These are phyloP conservation scores for Diaprepes abbreviatus DNA, from an alignment of 2,888 invertebrate species.

Conservation along the genomic window DNA sequence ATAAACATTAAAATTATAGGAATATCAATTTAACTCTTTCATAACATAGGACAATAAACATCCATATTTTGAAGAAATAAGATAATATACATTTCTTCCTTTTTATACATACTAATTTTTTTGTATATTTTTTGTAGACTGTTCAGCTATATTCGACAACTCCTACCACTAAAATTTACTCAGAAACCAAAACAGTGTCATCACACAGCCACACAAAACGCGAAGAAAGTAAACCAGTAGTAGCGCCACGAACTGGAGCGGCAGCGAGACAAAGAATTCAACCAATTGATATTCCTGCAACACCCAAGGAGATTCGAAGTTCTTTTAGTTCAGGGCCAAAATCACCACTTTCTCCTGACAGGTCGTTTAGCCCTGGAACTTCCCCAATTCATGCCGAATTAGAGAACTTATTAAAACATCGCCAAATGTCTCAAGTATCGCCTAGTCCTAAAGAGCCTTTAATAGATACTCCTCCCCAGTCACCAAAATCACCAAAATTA, in stretches of 20 bases:
- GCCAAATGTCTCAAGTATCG: conserved; percentile 51
- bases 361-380: conserved; percentile 48
- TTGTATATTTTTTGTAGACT: conserved; percentile 32
- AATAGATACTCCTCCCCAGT: conserved; percentile 17
- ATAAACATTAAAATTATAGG: too few relatives aligned
- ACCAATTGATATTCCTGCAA: conserved; percentile 70
- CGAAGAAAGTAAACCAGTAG: conserved; percentile 58
- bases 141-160: conserved; percentile 26
- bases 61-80: too few relatives aligned
- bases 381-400: conserved; percentile 63
- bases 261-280: conserved; percentile 72
- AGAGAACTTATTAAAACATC: conserved; percentile 61
- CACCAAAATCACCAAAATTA: conserved; percentile 10
- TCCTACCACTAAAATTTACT: conserved; percentile 30
- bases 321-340: conserved; percentile 50
- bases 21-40: too few relatives aligned
- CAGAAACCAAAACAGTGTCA: conserved; percentile 35
- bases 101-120: too few relatives aligned
- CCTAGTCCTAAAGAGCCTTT: conserved; percentile 6
- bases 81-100: too few relatives aligned
- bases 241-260: conserved; percentile 68
- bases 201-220: conserved; percentile 33
- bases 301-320: conserved; percentile 60
- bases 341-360: conserved; percentile 58
- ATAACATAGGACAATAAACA: too few relatives aligned